phyloP scores from a whole-genome alignment of 1,140 invertebrate genomes.

The Anoplophora glabripennis region DNA sequence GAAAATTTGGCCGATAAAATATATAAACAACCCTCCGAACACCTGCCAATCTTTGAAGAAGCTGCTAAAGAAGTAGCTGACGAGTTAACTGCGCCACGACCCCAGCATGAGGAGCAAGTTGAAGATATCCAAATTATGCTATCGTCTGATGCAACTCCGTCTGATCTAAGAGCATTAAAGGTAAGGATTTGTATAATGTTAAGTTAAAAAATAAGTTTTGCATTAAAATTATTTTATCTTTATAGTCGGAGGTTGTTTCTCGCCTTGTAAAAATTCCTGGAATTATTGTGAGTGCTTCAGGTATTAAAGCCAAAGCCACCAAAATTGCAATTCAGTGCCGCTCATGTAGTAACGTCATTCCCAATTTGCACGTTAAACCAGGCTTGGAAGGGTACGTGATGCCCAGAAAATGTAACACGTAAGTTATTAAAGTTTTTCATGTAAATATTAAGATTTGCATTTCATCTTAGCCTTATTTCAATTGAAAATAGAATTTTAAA shows the following conservation, averaged over 20 bases:
- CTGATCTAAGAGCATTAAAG: constrained; percentile 81
- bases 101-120: constrained; percentile 84
- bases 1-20: constrained; percentile 91
- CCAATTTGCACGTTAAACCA: constrained; percentile 87
- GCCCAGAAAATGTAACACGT: constrained; percentile 92
- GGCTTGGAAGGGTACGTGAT: constrained; percentile 96
- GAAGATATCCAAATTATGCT: constrained; percentile 94
- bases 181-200: constrained; percentile 51
- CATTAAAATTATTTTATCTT: constrained; percentile 37
- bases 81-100: constrained; percentile 90
- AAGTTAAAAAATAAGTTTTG: constrained; percentile 14
- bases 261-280: constrained; percentile 93
- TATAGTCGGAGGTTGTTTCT: constrained; percentile 90
- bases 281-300: constrained; percentile 92
- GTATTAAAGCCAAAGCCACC: constrained; percentile 92
- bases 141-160: constrained; percentile 79
- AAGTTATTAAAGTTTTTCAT: constrained; percentile 48
- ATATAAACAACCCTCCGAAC: constrained; percentile 88
- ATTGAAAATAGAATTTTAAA: not conserved
- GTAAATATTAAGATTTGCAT: not conserved
- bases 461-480: not conserved
- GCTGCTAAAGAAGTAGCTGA: constrained; percentile 96
- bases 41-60: constrained; percentile 94
- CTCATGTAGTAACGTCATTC: constrained; percentile 85
- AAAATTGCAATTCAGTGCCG: constrained; percentile 95